Base-by-base conservation (phyloP, 1,140 invertebrate species). In the Drosophila carrolli region DNA sequence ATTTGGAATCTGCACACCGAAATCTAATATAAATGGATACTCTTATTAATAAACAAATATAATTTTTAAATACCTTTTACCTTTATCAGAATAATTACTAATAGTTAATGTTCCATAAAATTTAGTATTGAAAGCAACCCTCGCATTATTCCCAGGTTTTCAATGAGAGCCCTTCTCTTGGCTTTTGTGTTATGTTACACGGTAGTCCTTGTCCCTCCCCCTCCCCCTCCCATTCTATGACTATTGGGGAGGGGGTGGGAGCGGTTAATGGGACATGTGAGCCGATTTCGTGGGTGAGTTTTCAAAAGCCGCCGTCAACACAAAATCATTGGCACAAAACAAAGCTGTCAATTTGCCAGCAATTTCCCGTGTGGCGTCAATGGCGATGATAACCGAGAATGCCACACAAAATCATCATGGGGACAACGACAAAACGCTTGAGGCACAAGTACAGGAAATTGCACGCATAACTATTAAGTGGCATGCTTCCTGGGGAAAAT, bases 391-490 rank as follows among this genome's bases (percentile, higher is more conserved):
- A 68, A 53, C 65, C 38, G 53, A 37, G 60, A 68, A 68, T 68
- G 65, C 29, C 54, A 38, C 72, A 76, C 72, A 60, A 37, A 55
- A 62, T 70, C 44, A 53, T 35, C 29, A 16, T 14, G 47, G 16
- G 10, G 48, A 37, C 54, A 55, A 75, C 57, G 75, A 66, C 75
- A 84, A 89, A 84, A 73, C 72, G 77, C 85, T 65, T 75, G 51
- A 55, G 74, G 85, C 84, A 56, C 47, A 48, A 70, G 60, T 76
- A 83, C 79, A 83, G 83, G 84, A 89, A 89, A 89, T 89, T 89
- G 77, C 84, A 84, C 68, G 77, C 85, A 89, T 89, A 89, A 90
- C 84, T 90, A 89, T 90, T 89, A 89, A 89, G 84, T 84, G 55
- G 84, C 77, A 73, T 80, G 72, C 74, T 75, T 67, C 76, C 58